These are phyloP conservation scores for Ctenopoma multispine DNA, from an alignment of 2,797 vertebrate species.

Conservation along the genomic window DNA sequence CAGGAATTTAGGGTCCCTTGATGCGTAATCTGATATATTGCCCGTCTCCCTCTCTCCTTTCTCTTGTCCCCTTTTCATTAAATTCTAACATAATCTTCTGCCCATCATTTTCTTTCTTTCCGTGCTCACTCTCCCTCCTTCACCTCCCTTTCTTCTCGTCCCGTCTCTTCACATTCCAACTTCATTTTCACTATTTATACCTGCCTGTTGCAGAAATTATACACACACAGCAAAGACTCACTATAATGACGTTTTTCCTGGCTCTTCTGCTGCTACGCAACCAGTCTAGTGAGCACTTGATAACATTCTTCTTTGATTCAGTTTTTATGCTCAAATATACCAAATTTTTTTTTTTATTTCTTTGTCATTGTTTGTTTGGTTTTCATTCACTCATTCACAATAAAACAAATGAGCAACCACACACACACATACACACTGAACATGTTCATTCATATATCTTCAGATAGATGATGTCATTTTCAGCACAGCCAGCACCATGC, in stretches of 20 bases:
- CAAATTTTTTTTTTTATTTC: not conserved
- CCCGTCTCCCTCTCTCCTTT: not conserved
- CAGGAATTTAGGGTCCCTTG: not conserved
- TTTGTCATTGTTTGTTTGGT: not conserved
- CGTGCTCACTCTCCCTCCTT: not conserved
- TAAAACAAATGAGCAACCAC: not conserved
- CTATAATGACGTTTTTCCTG: not conserved
- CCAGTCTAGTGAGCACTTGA: conserved; percentile 9
- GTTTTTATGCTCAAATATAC: not conserved
- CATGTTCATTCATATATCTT: conserved; percentile 78
- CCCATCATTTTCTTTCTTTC: not conserved
- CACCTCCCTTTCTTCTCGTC: not conserved
- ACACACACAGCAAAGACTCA: not conserved
- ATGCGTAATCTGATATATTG: not conserved
- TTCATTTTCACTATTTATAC: conserved; percentile 15
- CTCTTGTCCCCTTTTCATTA: not conserved
- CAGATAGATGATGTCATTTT: conserved; percentile 70
- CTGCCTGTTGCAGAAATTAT: conserved; percentile 11
- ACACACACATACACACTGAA: not conserved
- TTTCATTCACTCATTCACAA: not conserved
- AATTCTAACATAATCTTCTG: not conserved
- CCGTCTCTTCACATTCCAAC: not conserved
- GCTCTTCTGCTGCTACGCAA: conserved; percentile 46
- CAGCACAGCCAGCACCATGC: conserved; percentile 64
- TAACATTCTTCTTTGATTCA: conserved; percentile 8